Percentiles rank a stretch among this genome's conserved stretches.
Evolutionary conservation across 2,113 vertebrate genomes (phyloP).

Genomic region (Tympanuchus pallidicinctus): DNA sequence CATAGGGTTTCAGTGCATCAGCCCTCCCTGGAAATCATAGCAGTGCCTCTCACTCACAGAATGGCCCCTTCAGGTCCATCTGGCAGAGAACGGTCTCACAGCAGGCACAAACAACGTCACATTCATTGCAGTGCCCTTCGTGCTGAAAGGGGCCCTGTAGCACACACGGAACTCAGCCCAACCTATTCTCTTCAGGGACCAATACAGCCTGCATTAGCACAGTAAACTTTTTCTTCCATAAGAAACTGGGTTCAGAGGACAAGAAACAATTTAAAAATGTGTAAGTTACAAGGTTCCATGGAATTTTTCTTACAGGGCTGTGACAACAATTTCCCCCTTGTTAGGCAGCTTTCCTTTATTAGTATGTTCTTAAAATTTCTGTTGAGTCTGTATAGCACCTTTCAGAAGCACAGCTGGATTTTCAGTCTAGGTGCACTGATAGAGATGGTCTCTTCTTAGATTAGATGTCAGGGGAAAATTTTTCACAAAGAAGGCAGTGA

Average conservation of each 20-base stretch:
- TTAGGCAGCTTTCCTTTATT: neutral
- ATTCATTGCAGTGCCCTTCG: neutral
- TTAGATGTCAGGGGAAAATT: no score
- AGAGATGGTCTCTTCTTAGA: neutral
- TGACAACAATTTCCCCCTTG: neutral
- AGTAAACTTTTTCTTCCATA: neutral
- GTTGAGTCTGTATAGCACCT: neutral
- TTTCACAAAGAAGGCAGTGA: no score
- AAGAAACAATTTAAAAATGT: neutral
- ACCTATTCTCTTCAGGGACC: neutral
- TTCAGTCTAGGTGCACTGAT: neutral
- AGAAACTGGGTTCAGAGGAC: neutral
- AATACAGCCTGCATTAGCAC: neutral
- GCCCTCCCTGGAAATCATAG: neutral
- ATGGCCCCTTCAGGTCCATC: conserved; percentile 35
- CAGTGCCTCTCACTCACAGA: neutral
- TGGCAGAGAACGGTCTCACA: conserved; percentile 22
- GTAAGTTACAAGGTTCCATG: neutral
- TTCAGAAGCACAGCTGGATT: neutral
- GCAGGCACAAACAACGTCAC: conserved; percentile 11
- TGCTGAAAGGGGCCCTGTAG: neutral
- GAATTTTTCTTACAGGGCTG: neutral
- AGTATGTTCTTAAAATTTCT: neutral
- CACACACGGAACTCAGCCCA: neutral
- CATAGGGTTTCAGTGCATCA: neutral